A percentile compares a stretch with the other conserved stretches of the same genome.
These are phyloP conservation scores for Pholis gunnellus DNA, from an alignment of 2,113 vertebrate species.

Conservation along the genomic window DNA sequence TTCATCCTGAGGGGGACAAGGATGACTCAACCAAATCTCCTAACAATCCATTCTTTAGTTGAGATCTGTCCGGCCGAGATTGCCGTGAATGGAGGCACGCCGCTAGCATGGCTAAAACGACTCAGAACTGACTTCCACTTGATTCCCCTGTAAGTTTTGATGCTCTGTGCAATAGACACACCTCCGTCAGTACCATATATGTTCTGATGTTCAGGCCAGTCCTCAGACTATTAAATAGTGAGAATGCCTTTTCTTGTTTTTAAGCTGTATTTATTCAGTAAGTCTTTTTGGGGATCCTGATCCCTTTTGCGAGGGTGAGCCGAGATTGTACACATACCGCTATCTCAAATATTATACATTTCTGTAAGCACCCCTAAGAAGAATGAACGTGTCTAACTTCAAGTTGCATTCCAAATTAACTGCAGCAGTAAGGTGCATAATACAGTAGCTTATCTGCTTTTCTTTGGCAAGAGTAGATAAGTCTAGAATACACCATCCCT, in stretches of 20 bases:
- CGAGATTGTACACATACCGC: not conserved
- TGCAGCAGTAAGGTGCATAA: conserved; percentile 37
- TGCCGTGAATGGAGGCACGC: not conserved
- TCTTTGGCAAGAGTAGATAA: conserved; percentile 45
- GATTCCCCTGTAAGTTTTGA: not conserved
- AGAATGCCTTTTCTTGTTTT: not conserved
- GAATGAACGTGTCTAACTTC: conserved; percentile 16
- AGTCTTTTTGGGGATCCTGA: not conserved
- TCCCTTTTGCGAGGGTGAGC: conserved; percentile 9
- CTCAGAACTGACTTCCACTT: not conserved
- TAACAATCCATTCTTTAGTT: not conserved
- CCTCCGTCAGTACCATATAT: not conserved
- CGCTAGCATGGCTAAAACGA: not conserved
- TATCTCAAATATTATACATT: conserved; percentile 11
- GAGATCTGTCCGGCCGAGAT: not conserved
- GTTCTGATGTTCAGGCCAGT: not conserved
- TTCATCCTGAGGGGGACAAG: not conserved
- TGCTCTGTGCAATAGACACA: not conserved
- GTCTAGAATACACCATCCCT: conserved; percentile 49
- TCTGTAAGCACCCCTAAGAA: conserved; percentile 3
- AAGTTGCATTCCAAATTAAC: conserved; percentile 34
- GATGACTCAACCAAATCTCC: not conserved
- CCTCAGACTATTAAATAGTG: too few species aligned
- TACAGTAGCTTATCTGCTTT: conserved; percentile 38
- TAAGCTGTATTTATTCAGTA: conserved; percentile 1